A percentile compares a stretch with the other conserved stretches of the same genome.
Conservation (phyloP, 1,140 invertebrate species). For the Achroia grisella region DNA sequence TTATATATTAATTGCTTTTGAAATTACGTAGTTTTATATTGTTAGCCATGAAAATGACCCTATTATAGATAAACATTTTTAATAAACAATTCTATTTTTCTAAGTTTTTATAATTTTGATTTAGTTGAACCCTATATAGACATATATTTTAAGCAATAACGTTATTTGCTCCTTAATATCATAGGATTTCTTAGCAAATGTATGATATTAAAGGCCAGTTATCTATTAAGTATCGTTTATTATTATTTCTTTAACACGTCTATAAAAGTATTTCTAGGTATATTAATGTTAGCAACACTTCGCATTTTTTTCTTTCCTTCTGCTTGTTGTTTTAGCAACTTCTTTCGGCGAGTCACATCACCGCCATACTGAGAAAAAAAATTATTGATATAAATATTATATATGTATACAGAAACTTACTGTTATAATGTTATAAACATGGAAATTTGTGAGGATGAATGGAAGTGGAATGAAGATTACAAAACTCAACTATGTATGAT, state of each 20-base stretch:
- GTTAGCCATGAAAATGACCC: conserved; percentile 13
- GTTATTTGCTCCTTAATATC: too few species aligned
- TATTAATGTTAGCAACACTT: conserved; percentile 90
- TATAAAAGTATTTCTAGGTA: conserved; percentile 96
- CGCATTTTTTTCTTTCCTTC: conserved; percentile 96
- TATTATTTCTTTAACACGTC: conserved; percentile 88
- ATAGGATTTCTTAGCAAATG: too few species aligned
- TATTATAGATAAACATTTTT: conserved; percentile 20
- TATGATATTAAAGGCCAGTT: background rate
- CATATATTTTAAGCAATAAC: too few species aligned
- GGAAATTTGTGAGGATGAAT: too few species aligned
- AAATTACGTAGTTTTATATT: conserved; percentile 9
- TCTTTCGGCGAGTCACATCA: conserved; percentile 91
- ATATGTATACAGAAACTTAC: too few species aligned
- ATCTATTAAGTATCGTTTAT: background rate
- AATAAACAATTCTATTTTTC: conserved; percentile 27
- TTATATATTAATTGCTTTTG: conserved; percentile 5
- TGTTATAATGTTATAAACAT: too few species aligned
- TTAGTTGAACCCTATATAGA: too few species aligned
- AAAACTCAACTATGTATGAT: too few species aligned
- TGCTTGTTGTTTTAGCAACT: conserved; percentile 90
- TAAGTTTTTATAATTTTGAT: conserved; percentile 3
- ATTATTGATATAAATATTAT: too few species aligned
- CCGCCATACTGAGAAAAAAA: conserved; percentile 89
- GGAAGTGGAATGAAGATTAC: too few species aligned